Evolutionary conservation across 2,797 vertebrate genomes (phyloP).

Genomic region (Girardinus metallicus): DNA sequence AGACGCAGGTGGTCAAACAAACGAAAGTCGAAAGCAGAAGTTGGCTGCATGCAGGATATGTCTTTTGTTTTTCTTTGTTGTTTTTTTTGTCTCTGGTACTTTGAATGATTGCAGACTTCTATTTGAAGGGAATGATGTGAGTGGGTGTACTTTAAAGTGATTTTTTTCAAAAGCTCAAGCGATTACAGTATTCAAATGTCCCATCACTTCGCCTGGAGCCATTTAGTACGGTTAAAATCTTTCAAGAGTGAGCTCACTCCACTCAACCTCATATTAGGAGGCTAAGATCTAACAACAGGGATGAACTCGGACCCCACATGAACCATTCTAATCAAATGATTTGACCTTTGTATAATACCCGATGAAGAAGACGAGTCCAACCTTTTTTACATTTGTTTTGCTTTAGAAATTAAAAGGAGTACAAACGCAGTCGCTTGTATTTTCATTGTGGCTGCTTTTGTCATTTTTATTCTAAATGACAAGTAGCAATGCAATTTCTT

Average conservation of each 20-base stretch:
- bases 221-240: slow-evolving; percentile 21
- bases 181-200: slow-evolving; percentile 40
- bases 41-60: slow-evolving; percentile 57
- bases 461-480: slow-evolving; percentile 31
- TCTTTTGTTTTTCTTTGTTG: slow-evolving; percentile 42
- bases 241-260: slow-evolving; percentile 16
- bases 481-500: slow-evolving; percentile 9
- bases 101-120: slow-evolving; percentile 41
- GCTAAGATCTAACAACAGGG: background rate
- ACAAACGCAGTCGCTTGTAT: slow-evolving; percentile 8
- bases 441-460: slow-evolving; percentile 30
- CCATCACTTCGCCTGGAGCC: slow-evolving; percentile 24
- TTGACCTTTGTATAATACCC: slow-evolving; percentile 7
- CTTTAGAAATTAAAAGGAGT: slow-evolving; percentile 9
- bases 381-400: background rate
- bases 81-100: slow-evolving; percentile 53
- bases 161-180: slow-evolving; percentile 36
- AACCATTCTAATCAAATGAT: background rate
- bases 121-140: slow-evolving; percentile 13
- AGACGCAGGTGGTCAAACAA: slow-evolving; percentile 45
- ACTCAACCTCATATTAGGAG: slow-evolving; percentile 23
- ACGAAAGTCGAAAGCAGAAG: slow-evolving; percentile 60
- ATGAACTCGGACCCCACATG: background rate
- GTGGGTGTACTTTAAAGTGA: slow-evolving; percentile 55
- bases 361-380: background rate